These are phyloP conservation scores for Sepioteuthis lessoniana DNA, from an alignment of 2,888 invertebrate genomes.

Conservation along the genomic window DNA sequence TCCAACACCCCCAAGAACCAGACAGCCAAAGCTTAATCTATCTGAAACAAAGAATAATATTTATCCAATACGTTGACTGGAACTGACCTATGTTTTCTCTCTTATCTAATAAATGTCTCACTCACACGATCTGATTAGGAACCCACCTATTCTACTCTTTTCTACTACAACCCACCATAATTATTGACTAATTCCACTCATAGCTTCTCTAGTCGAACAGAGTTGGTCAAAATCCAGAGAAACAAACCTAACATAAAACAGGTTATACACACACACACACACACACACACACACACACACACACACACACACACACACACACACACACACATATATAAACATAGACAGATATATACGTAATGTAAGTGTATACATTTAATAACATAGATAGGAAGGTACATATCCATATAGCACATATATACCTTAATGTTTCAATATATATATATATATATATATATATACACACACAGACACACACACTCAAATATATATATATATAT, in stretches of 20 bases:
- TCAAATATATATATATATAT: too few species aligned
- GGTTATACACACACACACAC: neutral
- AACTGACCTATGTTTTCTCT: constrained; percentile 25
- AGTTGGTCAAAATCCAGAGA: neutral
- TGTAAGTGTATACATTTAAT: too few species aligned
- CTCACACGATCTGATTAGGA: neutral
- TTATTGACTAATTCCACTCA: neutral
- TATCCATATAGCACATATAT: too few species aligned
- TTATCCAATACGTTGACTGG: neutral
- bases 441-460: too few species aligned
- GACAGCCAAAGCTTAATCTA: constrained; percentile 21
- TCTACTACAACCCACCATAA: neutral
- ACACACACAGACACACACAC: too few species aligned
- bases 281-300: neutral
- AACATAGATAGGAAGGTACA: too few species aligned
- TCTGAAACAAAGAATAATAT: constrained; percentile 11
- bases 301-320: neutral
- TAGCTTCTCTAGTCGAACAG: neutral
- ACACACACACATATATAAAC: too few species aligned
- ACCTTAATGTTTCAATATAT: too few species aligned
- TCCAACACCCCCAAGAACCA: neutral
- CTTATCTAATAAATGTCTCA: constrained; percentile 33
- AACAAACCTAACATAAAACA: neutral
- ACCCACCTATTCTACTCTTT: neutral
- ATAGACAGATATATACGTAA: too few species aligned